Evolutionary conservation across 2,888 invertebrate species (phyloP).

Genomic region (Malacosoma neustria): DNA sequence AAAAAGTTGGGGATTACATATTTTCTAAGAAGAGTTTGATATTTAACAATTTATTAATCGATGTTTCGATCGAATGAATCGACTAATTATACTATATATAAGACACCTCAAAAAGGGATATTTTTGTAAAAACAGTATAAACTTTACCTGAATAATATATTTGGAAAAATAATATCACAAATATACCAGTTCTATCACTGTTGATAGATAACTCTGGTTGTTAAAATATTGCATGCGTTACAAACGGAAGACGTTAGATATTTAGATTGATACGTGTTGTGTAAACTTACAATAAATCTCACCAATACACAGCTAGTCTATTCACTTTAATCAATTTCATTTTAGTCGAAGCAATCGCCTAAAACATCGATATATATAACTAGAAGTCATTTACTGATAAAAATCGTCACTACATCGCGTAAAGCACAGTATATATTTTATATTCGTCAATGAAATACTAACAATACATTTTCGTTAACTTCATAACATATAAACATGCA

Average conservation of each 20-base stretch:
- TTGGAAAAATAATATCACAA: too few relatives aligned
- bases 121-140: too few relatives aligned
- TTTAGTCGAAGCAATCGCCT: not conserved
- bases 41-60: not conserved
- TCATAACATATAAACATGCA: slow-evolving; percentile 62
- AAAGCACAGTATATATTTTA: slow-evolving; percentile 45
- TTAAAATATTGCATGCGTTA: not conserved
- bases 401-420: slow-evolving; percentile 42
- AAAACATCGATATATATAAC: slow-evolving; percentile 2
- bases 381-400: slow-evolving; percentile 14
- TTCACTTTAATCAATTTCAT: not conserved
- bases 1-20: slow-evolving; percentile 54
- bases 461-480: slow-evolving; percentile 63
- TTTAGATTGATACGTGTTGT: too few relatives aligned
- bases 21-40: slow-evolving; percentile 43
- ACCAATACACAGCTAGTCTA: too few relatives aligned
- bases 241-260: not conserved
- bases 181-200: too few relatives aligned
- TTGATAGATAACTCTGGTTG: too few relatives aligned
- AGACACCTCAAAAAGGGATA: too few relatives aligned
- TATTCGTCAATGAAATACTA: slow-evolving; percentile 36
- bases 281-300: too few relatives aligned
- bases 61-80: slow-evolving; percentile 11
- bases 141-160: too few relatives aligned
- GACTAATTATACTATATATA: too few relatives aligned